A percentile compares a stretch with the other conserved stretches of the same genome.
phyloP scores from a whole-genome alignment of 2,888 invertebrate species.

The Calameuta idolon region DNA sequence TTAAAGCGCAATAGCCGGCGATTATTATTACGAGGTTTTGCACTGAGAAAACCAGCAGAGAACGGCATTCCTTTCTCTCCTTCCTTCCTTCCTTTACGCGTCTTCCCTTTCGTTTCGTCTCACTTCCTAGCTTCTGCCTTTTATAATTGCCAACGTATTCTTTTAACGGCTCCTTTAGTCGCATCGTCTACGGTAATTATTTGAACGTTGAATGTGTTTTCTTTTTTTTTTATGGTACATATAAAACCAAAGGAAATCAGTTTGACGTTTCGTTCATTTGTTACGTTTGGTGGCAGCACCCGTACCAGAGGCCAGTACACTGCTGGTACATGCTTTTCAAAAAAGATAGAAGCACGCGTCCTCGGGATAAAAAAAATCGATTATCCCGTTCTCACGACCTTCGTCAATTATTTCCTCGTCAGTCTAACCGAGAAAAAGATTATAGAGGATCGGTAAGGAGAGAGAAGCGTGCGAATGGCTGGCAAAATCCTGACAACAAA shows the following conservation, averaged over 20 bases:
- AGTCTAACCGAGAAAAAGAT: constrained; percentile 4
- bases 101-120: not conserved
- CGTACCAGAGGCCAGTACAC: too few relatives aligned
- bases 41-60: not conserved
- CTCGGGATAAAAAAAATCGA: not conserved
- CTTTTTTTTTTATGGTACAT: not conserved
- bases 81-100: not conserved
- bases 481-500: not conserved
- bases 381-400: constrained; percentile 23
- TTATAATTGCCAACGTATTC: not conserved
- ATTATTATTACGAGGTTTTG: not conserved
- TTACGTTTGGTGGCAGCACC: not conserved
- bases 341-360: not conserved
- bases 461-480: not conserved
- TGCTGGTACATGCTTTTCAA: not conserved
- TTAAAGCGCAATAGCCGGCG: constrained; percentile 20
- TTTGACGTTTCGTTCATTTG: not conserved
- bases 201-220: not conserved
- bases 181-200: not conserved
- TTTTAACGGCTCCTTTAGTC: not conserved
- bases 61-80: not conserved
- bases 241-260: not conserved
- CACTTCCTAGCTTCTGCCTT: not conserved
- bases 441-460: not conserved
- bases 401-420: constrained; percentile 40